Percentiles rank a stretch among this genome's conserved stretches.
phyloP scores from a whole-genome alignment of 2,888 invertebrate species.

The Meganola albula region DNA sequence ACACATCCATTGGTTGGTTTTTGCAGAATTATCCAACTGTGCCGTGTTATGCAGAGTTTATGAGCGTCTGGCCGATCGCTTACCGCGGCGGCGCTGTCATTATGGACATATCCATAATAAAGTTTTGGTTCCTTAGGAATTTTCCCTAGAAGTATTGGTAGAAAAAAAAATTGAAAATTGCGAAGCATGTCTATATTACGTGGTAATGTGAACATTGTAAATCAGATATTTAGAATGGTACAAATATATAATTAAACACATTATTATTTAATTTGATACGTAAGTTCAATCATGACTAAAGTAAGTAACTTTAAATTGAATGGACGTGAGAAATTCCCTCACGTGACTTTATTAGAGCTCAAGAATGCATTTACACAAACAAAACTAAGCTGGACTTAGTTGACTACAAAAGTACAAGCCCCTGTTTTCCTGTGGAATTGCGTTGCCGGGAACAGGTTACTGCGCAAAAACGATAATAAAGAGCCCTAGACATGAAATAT shows the following conservation, averaged over 20 bases:
- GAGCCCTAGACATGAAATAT: conserved; percentile 67
- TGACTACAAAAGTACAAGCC: conserved; percentile 44
- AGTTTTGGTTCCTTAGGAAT: conserved; percentile 41
- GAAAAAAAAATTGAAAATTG: too few species aligned
- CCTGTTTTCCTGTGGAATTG: conserved; percentile 52
- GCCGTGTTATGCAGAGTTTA: conserved; percentile 67
- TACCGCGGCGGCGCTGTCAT: conserved; percentile 60
- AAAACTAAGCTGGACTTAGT: conserved; percentile 24
- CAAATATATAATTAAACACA: too few species aligned
- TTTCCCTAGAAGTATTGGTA: too few species aligned
- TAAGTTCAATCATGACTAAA: too few species aligned
- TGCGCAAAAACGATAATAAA: conserved; percentile 66
- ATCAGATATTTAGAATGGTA: too few species aligned
- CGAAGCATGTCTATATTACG: too few species aligned
- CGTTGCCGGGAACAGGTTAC: conserved; percentile 61
- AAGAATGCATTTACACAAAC: conserved; percentile 18
- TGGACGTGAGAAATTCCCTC: conserved; percentile 11
- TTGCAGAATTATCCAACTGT: conserved; percentile 62
- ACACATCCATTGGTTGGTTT: conserved; percentile 66
- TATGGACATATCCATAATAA: conserved; percentile 69
- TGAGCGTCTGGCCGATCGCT: conserved; percentile 69
- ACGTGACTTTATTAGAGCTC: conserved; percentile 10
- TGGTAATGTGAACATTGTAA: too few species aligned
- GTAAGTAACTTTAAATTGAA: too few species aligned
- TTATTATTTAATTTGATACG: too few species aligned